Conservation (phyloP, 2,113 vertebrate species). For the Cyanoliseus patagonus region DNA sequence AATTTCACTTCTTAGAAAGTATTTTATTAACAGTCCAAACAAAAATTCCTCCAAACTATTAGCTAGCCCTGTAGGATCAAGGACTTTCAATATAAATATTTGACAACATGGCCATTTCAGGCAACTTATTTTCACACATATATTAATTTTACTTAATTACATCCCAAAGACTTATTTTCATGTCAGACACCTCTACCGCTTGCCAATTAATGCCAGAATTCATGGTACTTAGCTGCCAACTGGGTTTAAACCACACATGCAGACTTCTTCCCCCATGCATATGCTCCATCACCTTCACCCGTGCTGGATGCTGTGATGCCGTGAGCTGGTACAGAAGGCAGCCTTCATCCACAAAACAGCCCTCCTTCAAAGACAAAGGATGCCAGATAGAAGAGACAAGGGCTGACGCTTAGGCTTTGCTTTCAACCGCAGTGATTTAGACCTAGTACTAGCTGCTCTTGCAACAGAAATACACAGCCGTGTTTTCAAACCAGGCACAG, state of each 20-base stretch:
- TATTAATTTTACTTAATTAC: background rate
- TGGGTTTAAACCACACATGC: background rate
- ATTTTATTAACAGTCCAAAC: background rate
- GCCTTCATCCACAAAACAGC: background rate
- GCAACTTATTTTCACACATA: background rate
- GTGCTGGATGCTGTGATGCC: accelerated
- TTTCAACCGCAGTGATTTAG: accelerated
- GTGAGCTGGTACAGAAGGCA: background rate
- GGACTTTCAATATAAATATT: background rate
- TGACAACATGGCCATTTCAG: background rate
- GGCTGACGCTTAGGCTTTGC: background rate
- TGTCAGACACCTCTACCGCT: background rate
- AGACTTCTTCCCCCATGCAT: accelerated
- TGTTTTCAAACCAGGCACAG: background rate
- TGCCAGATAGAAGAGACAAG: background rate
- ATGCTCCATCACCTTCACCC: background rate
- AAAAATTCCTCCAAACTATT: background rate
- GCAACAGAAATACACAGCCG: background rate
- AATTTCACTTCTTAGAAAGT: background rate
- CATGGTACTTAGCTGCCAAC: background rate
- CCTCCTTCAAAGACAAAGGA: background rate
- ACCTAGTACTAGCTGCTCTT: background rate
- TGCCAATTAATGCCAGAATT: background rate
- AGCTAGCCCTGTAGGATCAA: background rate
- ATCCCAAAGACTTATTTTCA: background rate